Percentiles rank a stretch among this genome's conserved stretches.
Evolutionary conservation across 30 jellyfish, hydroid and myxozoan genomes (phyloP).

Genomic region (Cassiopea xamachana): DNA sequence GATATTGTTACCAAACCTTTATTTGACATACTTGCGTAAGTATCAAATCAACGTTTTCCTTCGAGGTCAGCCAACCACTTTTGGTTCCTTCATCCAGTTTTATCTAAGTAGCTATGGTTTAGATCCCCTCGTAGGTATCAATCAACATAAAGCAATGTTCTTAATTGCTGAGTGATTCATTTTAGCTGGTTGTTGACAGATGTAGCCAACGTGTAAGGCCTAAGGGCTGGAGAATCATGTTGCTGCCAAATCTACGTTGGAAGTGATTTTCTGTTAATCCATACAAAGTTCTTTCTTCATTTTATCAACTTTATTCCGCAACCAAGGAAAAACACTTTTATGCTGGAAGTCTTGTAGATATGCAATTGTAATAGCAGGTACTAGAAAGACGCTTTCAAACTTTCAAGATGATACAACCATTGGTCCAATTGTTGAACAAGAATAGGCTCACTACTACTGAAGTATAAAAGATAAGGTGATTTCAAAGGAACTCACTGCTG

Average conservation of each 20-base stretch:
- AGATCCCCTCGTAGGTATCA: neutral
- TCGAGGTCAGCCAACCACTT: neutral
- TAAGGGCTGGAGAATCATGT: neutral
- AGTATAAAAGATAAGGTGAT: too few relatives aligned
- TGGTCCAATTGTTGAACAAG: too few relatives aligned
- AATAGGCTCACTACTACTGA: too few relatives aligned
- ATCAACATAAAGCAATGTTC: neutral
- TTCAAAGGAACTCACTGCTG: too few relatives aligned
- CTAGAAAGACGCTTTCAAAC: too few relatives aligned
- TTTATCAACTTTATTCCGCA: neutral
- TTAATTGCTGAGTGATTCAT: neutral
- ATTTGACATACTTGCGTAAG: neutral
- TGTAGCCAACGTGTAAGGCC: neutral
- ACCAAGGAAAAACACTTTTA: too few relatives aligned
- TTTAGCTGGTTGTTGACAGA: neutral
- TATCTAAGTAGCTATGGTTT: neutral
- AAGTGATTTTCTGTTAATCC: neutral
- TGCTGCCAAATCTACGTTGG: neutral
- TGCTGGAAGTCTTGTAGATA: too few relatives aligned
- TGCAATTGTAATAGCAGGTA: too few relatives aligned
- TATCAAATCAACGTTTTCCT: neutral
- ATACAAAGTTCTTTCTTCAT: neutral
- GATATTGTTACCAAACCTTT: neutral
- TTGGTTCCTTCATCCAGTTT: neutral
- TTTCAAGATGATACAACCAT: too few relatives aligned